Evolutionary conservation across 2,888 invertebrate genomes (phyloP), one percentile per base, ranked within the genome.

Genomic region (Magallana nippona): DNA sequence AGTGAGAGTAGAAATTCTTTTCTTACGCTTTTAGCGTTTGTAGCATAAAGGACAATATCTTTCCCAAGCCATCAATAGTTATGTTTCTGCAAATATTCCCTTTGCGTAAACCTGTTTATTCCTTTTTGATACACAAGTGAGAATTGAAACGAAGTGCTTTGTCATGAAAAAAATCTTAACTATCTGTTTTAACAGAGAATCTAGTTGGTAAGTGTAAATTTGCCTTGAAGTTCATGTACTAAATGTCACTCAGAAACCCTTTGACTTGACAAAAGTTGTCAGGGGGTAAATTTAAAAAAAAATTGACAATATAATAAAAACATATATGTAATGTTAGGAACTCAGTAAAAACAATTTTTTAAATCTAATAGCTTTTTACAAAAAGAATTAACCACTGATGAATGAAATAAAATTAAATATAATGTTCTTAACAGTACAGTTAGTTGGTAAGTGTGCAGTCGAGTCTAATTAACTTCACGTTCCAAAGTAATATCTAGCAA

Each of bases 381-480:
- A n/a, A n/a, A n/a, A n/a, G n/a, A n/a, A 27, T 63, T 71, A 27
- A 1, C 27, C 32, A 71, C 71, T 32, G 32, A 27, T 27, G 27
- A 27, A 71, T 71, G 71, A 71, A 27, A 22, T 71, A 71, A 44
- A 71, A 71, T 71, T 22, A 27, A 71, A 10, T 71, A 13, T 17
- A 11, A 71, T 71, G 71, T 27, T 71, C 71, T 71, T 71, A 71
- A 71, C 71, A 71, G 71, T 71, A 32, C 71, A 71, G 71, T 71
- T 71, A 71, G 71, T 71, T 15, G 71, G 71, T 71, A 71, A 71
- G 71, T 71, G 22, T 71, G 71, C 71, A 71, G 71, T 27, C 11
- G 32, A 71, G 27, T 44, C 44, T 44, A 8, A 44, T 44, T 44
- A 44, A 44, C 44, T 44, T 44, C 44, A 44, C 44, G 44, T 44